These are phyloP conservation scores for Schizopygopsis pylzovi DNA, from an alignment of 2,797 vertebrate genomes.

Conservation along the genomic window DNA sequence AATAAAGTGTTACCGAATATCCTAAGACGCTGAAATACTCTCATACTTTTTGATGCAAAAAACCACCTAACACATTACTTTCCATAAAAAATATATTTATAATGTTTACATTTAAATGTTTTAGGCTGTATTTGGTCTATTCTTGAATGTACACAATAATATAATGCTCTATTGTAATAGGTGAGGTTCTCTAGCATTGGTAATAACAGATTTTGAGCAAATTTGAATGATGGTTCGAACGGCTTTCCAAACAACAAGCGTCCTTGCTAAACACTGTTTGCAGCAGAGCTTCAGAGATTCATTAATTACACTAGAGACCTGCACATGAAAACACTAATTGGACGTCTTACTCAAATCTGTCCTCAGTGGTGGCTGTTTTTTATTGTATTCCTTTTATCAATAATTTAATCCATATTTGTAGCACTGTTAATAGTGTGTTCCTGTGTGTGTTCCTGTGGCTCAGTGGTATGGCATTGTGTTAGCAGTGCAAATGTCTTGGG, in stretches of 20 bases:
- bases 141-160: background rate
- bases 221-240: background rate
- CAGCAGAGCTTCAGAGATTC: background rate
- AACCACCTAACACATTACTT: background rate
- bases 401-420: background rate
- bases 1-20: background rate
- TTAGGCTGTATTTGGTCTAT: background rate
- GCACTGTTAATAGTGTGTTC: background rate
- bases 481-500: no score
- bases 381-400: conserved; percentile 4
- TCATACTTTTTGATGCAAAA: background rate
- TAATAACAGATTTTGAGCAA: background rate
- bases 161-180: background rate
- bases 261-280: background rate
- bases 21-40: background rate
- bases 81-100: background rate
- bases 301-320: background rate
- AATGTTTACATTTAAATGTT: background rate
- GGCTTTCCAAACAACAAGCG: background rate
- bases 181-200: background rate
- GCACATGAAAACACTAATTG: background rate
- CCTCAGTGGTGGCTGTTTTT: background rate
- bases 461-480: no score
- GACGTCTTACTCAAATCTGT: background rate
- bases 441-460: background rate